Conservation (phyloP, 2,797 vertebrate species). For the Cuculus canorus region DNA sequence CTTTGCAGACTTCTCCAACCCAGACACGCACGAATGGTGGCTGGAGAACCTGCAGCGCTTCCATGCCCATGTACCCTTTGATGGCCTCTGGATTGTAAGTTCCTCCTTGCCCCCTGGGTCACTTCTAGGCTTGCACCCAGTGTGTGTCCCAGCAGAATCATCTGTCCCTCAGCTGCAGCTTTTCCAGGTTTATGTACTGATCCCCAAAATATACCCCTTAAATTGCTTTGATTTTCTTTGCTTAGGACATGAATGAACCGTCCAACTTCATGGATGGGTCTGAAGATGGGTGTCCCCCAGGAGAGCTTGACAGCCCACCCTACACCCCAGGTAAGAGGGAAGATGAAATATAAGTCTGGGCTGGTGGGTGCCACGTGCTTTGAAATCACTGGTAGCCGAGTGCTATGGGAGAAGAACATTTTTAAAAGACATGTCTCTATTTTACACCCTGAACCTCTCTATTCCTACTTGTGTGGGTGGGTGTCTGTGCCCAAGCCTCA, state of each 20-base stretch:
- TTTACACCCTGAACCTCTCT: not conserved
- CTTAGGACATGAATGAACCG: constrained; percentile 92
- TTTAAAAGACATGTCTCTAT: not conserved
- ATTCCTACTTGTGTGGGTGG: rapidly evolving
- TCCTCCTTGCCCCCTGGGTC: not conserved
- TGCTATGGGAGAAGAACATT: not conserved
- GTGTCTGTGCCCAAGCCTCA: not conserved
- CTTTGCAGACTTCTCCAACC: constrained; percentile 87
- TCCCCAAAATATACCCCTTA: not conserved
- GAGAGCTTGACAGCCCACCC: constrained; percentile 83
- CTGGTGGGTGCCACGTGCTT: rapidly evolving
- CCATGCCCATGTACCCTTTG: constrained; percentile 82
- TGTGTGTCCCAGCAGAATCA: not conserved
- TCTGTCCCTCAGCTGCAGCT: not conserved
- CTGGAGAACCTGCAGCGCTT: constrained; percentile 85
- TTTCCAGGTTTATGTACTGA: not conserved
- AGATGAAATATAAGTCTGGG: not conserved
- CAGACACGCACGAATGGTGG: constrained; percentile 87
- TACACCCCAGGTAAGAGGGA: constrained; percentile 82
- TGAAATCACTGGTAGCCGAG: rapidly evolving
- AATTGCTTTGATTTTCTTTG: not conserved
- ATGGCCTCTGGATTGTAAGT: constrained; percentile 91
- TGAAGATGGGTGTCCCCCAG: constrained; percentile 80
- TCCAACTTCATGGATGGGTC: constrained; percentile 91
- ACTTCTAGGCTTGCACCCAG: rapidly evolving